A percentile compares a stretch with the other conserved stretches of the same genome.
phyloP scores from a whole-genome alignment of 2,888 invertebrate genomes.

The Pandemis heparana region DNA sequence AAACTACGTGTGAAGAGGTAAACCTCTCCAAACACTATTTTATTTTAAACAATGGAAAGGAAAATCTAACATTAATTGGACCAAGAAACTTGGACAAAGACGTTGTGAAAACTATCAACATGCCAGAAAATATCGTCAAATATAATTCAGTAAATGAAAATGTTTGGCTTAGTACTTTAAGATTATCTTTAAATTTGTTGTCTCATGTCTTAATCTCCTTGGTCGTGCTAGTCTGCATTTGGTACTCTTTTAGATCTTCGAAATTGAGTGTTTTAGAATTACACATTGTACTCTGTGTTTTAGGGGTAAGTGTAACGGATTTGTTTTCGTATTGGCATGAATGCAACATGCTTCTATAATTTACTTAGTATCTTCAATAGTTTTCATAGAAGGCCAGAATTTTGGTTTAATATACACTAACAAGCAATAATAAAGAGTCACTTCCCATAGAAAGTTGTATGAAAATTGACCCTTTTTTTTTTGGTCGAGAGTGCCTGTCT shows the following conservation, averaged over 20 bases:
- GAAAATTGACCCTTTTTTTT: too few relatives aligned
- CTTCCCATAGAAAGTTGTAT: too few relatives aligned
- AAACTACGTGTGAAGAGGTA: slow-evolving; percentile 28
- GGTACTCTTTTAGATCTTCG: slow-evolving; percentile 50
- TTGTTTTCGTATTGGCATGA: neutral
- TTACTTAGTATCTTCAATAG: too few relatives aligned
- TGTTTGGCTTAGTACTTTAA: slow-evolving; percentile 46
- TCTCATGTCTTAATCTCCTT: slow-evolving; percentile 55
- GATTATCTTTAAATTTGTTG: slow-evolving; percentile 52
- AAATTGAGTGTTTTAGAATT: slow-evolving; percentile 48
- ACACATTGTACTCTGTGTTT: slow-evolving; percentile 59
- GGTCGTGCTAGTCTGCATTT: slow-evolving; percentile 55
- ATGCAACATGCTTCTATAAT: too few relatives aligned
- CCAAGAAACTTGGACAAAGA: slow-evolving; percentile 14
- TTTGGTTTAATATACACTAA: too few relatives aligned
- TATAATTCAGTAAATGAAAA: neutral
- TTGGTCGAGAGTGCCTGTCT: too few relatives aligned
- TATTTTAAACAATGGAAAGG: slow-evolving; percentile 17
- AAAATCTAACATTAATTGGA: slow-evolving; percentile 11
- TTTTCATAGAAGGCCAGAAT: too few relatives aligned
- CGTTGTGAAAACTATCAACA: neutral
- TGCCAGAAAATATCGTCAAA: slow-evolving; percentile 10
- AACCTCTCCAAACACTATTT: slow-evolving; percentile 16
- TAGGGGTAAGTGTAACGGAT: slow-evolving; percentile 57
- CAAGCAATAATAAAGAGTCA: too few relatives aligned